Base-by-base conservation (phyloP, 1,140 invertebrate genomes). In the Euwallacea fornicatus region DNA sequence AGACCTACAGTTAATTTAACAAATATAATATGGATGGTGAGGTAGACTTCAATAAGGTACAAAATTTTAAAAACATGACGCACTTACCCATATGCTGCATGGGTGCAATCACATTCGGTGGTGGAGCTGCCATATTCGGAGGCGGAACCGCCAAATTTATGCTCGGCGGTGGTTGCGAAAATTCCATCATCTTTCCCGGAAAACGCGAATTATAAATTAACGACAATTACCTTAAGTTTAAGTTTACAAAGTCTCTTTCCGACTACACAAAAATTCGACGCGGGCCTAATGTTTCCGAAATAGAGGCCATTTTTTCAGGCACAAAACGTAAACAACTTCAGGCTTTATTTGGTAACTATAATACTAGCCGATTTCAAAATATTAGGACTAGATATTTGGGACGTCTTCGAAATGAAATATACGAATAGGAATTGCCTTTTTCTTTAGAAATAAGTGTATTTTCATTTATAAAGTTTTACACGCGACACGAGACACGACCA, bases 91-190 rank as follows among this genome's bases (percentile, higher is more conserved):
- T 73, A 33, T 64, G 69, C 33, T 33, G 60, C 53, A 56, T 50
- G 7, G 44, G 67, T 13, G 62, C 44, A 15, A 11, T n/a, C 44
- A 47, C 59, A 63, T 74, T 54, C 10, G 67, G 42, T 56, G 67
- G 53, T 59, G 70, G 64, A 42, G 50, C 75, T 7, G 67, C 42
- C 63, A 76, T 54, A 70, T 74, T 76, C 10, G 75, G 73, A 16
- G 73, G 74, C 13, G 77, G 77, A 66, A 78, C 61, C 1, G 69
- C 43, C 61, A 80, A 66, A 71, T 77, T 78, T 33, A 33, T 33
- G 21, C 21, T 33, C 6, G 78, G 78, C 9, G 79, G 78, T 13
- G 78, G 78, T 58, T 79, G 78, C 44, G 77, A 76, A 74, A 81
- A 80, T 58, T 81, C 79, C 78, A 80, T 80, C 44, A 64, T 70